These are phyloP conservation scores for Muscicapa adusta DNA, from an alignment of 2,113 vertebrate species.

Conservation along the genomic window DNA sequence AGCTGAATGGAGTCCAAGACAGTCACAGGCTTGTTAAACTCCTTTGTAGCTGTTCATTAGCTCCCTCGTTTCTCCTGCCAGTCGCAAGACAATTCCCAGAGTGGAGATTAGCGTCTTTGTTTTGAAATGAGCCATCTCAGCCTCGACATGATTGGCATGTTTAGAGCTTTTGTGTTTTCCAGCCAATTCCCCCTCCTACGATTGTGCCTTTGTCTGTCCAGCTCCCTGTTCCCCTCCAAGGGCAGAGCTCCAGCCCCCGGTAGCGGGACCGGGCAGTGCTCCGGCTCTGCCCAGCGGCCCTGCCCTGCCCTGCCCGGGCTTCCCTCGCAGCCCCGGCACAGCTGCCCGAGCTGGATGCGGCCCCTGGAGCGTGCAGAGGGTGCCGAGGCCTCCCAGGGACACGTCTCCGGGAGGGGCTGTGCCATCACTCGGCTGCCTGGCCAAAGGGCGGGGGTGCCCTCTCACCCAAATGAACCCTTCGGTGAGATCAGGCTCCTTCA, in stretches of 20 bases:
- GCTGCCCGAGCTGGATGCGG: rapidly evolving
- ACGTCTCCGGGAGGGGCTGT: not conserved
- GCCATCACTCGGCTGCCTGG: not conserved
- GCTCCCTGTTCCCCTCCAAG: not conserved
- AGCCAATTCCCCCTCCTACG: not conserved
- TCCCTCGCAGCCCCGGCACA: rapidly evolving
- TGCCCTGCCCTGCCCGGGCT: not conserved
- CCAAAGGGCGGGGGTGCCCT: not conserved
- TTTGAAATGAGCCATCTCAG: not conserved
- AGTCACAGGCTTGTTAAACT: not conserved
- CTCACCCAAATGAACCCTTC: rapidly evolving
- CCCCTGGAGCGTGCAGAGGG: not conserved
- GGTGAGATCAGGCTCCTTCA: not conserved
- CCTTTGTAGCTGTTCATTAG: not conserved
- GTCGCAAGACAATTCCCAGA: not conserved
- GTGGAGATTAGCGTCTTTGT: not conserved
- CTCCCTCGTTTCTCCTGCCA: not conserved
- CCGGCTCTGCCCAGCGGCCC: not conserved
- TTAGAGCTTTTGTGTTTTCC: constrained; percentile 19
- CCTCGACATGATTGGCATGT: not conserved
- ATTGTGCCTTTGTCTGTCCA: not conserved
- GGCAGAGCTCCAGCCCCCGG: not conserved
- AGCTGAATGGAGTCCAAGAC: not conserved
- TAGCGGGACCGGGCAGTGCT: rapidly evolving
- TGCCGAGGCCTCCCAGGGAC: not conserved